A percentile compares a stretch with the other conserved stretches of the same genome.
These are phyloP conservation scores for Tricholauxania praeusta DNA, from an alignment of 2,888 invertebrate genomes.

Conservation along the genomic window DNA sequence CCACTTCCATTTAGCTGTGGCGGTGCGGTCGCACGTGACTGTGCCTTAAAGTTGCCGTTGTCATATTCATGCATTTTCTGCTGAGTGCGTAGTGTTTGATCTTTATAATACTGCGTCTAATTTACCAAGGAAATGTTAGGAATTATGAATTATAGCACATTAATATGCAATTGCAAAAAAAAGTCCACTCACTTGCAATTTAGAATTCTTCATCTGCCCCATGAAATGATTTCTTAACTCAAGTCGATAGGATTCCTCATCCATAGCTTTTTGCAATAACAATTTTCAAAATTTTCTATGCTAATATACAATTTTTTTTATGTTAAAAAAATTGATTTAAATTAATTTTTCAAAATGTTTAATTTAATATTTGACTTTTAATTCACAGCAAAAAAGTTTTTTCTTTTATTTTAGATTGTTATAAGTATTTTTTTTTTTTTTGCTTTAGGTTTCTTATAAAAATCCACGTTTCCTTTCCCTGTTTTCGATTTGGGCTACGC, in stretches of 20 bases:
- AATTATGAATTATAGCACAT: no score
- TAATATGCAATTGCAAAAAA: not conserved
- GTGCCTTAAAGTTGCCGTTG: not conserved
- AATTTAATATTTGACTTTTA: not conserved
- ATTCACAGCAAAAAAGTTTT: not conserved
- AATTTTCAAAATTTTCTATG: conserved; percentile 33
- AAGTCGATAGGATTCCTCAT: conserved; percentile 37
- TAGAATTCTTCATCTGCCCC: conserved; percentile 35
- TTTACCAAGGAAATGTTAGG: not conserved
- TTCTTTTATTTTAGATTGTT: not conserved
- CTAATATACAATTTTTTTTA: conserved; percentile 34
- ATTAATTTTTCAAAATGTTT: conserved; percentile 27
- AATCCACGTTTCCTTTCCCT: no score
- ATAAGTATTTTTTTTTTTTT: not conserved
- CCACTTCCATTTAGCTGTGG: conserved; percentile 35
- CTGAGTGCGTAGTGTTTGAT: conserved; percentile 26
- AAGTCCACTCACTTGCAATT: conserved; percentile 40
- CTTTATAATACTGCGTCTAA: conserved; percentile 35
- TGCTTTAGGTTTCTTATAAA: no score
- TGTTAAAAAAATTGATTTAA: conserved; percentile 33
- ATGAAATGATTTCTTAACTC: conserved; percentile 44
- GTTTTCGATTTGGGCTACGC: no score
- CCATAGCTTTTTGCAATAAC: conserved; percentile 25
- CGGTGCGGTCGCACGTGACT: not conserved
- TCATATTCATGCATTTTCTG: conserved; percentile 26